Evolutionary conservation across 2,797 vertebrate species (phyloP), one percentile per base, ranked within the genome.

Genomic region (Leptoclinus maculatus): DNA sequence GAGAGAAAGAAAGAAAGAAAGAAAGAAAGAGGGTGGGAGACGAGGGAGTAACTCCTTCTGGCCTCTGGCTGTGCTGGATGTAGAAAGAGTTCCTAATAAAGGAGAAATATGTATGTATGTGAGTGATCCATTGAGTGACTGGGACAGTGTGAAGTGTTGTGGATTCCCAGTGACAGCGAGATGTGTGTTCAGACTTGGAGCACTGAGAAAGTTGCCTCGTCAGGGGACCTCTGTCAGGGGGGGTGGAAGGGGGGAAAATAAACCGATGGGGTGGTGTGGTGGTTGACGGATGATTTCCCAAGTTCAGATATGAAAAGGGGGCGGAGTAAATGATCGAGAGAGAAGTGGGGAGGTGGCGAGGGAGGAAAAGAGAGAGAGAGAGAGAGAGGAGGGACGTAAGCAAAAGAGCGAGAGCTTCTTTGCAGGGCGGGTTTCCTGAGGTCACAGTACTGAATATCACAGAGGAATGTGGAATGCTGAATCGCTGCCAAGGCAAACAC

Each of bases 391-490:
- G 67, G 80, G 79, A 74, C 79, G 73, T 62, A 63, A 75, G 76
- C 74, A 73, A 80, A 36, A 87, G 79, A 79, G 58, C 71, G 83
- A 75, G 78, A 84, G 85, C 78, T 80, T 85, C 87, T 92, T 85
- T 87, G 88, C 89, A 84, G 88, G 85, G 90, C 82, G 91, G 94
- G 95, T 95, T 95, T 95, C 94, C 95, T 96, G 94, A 96, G 95
- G 95, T 96, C 95, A 95, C 92, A 91, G 93, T 84, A 90, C 93
- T 93, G 94, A 95, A 95, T 95, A 96, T 95, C 93, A 93, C 94
- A 94, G 89, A 93, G 94, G 94, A 95, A 95, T 95, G 95, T 94
- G 94, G 95, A 96, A 95, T 95, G 95, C 94, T 95, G 94, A 94
- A 91, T 62, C 49, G 66, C 87, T 92, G 95, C 95, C 95, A 95